Evolutionary conservation across 2,113 vertebrate genomes (phyloP).

Genomic region (Ginglymostoma cirratum): DNA sequence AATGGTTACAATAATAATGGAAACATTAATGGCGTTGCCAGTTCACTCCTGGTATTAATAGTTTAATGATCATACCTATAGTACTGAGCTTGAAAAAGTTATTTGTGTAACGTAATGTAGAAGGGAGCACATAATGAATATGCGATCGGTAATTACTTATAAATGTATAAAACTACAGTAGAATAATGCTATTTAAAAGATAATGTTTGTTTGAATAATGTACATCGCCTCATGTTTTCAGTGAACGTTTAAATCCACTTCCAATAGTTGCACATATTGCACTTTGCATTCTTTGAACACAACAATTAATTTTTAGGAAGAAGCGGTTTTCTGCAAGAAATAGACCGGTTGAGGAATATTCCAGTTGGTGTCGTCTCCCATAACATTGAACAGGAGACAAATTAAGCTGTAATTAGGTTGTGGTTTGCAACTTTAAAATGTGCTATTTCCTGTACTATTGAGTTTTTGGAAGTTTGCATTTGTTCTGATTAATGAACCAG

Average conservation of each 20-base stretch:
- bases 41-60: background rate
- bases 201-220: background rate
- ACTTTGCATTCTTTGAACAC: background rate
- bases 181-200: background rate
- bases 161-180: background rate
- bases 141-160: background rate
- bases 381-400: background rate
- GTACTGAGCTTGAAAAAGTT: background rate
- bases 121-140: background rate
- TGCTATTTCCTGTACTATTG: background rate
- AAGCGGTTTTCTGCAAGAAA: background rate
- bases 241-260: background rate
- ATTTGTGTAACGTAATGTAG: background rate
- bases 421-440: conserved; percentile 19
- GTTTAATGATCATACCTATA: background rate
- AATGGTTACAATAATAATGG: background rate
- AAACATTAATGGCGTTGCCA: background rate
- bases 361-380: background rate
- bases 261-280: background rate
- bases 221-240: background rate
- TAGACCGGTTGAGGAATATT: background rate
- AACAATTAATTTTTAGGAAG: background rate
- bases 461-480: background rate
- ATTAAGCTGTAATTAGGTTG: background rate
- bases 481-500: background rate